Percentiles rank a stretch among this genome's conserved stretches.
Evolutionary conservation across 2,797 vertebrate genomes (phyloP).

Genomic region (Cyprinodon diabolis): DNA sequence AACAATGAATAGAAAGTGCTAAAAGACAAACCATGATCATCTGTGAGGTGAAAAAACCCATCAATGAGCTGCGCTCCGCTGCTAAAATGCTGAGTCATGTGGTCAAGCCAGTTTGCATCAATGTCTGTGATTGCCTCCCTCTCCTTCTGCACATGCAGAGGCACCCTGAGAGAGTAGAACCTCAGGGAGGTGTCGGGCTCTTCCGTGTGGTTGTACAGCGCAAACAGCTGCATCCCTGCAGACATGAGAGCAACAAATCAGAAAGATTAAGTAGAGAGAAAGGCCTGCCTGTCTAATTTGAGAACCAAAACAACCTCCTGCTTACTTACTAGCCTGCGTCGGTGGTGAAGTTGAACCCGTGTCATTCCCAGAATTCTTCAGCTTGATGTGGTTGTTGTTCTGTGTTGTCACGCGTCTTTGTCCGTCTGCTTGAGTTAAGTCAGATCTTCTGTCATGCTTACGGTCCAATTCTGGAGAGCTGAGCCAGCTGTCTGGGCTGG

Average conservation of each 20-base stretch:
- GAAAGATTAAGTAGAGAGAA: not conserved
- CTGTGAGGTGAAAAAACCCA: constrained; percentile 87
- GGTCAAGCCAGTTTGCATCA: constrained; percentile 93
- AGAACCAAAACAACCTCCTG: constrained; percentile 1
- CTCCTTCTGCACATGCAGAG: constrained; percentile 87
- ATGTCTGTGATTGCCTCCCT: constrained; percentile 85
- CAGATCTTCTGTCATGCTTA: constrained; percentile 32
- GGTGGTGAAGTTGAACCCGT: constrained; percentile 37
- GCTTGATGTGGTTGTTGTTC: constrained; percentile 72
- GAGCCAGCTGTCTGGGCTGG: constrained; percentile 56
- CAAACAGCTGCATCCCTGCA: constrained; percentile 87
- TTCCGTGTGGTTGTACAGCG: constrained; percentile 90
- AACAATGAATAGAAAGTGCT: not conserved
- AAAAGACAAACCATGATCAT: constrained; percentile 79
- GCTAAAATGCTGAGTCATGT: constrained; percentile 97
- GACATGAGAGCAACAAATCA: constrained; percentile 25
- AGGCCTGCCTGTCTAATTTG: not conserved
- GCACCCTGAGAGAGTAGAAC: constrained; percentile 91
- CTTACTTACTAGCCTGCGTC: constrained; percentile 66
- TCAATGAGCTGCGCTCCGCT: constrained; percentile 90
- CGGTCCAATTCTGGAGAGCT: constrained; percentile 55
- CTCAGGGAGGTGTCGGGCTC: constrained; percentile 78
- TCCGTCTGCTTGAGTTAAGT: constrained; percentile 9
- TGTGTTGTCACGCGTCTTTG: constrained; percentile 45
- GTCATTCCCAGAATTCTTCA: constrained; percentile 60